Percentiles rank a stretch among this genome's conserved stretches.
Conservation (phyloP, 2,888 invertebrate species). For the Oligia strigilis region DNA sequence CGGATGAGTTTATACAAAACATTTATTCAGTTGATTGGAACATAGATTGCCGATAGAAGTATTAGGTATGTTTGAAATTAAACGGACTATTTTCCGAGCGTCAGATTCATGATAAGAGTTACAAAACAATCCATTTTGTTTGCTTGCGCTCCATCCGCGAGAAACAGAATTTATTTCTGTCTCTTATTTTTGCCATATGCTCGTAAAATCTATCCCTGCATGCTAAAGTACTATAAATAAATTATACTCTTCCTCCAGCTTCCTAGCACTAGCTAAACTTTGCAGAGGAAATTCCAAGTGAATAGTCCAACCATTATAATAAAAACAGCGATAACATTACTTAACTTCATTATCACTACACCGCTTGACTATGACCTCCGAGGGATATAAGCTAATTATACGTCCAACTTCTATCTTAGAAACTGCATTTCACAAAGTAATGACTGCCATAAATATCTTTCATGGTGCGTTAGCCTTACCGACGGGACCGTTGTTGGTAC, state of each 20-base stretch:
- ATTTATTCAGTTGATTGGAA: conserved; percentile 61
- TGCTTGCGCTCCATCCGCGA: not conserved
- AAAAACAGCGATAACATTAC: conserved; percentile 51
- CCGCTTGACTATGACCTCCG: conserved; percentile 46
- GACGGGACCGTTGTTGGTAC: conserved; percentile 60
- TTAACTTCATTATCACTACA: conserved; percentile 48
- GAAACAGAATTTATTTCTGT: not conserved
- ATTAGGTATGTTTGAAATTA: conserved; percentile 36
- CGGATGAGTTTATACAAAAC: conserved; percentile 63
- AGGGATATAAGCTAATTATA: conserved; percentile 56
- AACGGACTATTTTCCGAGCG: conserved; percentile 19
- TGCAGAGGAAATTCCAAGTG: not conserved
- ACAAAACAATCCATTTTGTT: conserved; percentile 21
- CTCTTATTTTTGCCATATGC: conserved; percentile 1
- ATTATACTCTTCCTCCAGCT: not conserved
- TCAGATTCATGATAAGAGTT: conserved; percentile 26
- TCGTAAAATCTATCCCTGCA: not conserved
- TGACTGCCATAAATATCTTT: conserved; percentile 63
- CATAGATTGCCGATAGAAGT: conserved; percentile 40
- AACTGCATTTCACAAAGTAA: conserved; percentile 63
- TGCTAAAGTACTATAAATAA: not conserved
- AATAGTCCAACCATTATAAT: conserved; percentile 36
- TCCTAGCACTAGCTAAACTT: conserved; percentile 14
- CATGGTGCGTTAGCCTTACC: conserved; percentile 63
- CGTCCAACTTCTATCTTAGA: conserved; percentile 53